Base-by-base conservation (phyloP, 2,797 vertebrate genomes). In the Sebastes trivittatus region DNA sequence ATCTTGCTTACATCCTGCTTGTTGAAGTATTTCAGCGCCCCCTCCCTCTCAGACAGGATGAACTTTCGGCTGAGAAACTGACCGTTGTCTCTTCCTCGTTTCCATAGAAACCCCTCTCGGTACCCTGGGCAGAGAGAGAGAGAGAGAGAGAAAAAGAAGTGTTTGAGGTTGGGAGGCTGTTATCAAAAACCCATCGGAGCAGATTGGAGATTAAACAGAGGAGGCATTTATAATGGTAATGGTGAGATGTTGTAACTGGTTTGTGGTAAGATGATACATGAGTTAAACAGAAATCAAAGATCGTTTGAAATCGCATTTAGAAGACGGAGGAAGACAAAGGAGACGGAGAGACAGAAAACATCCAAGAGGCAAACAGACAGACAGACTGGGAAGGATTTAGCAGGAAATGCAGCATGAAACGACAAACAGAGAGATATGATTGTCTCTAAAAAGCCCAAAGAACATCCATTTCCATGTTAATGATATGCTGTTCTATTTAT, bases 1-100 rank as follows among this genome's bases (percentile, higher is more conserved):
- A 20, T 46, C 20, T 8, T 7, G 64, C 98, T 98, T 91, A 99
- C 98, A 0, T 99, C 98, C 1, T 97, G 97, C 85, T 98, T 98
- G 97, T 99, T 99, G 96, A 98, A 99, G 87, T 99, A 99, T 84
- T 99, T 99, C 71, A 99, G 95, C 0, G 96, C 97, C 1, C 98
- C 98, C 91, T 99, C 98, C 36, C 98, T 94, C 88, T 99, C 98
- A 0, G 98, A 97, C 46, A 99, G 94, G 75, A 99, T 97, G 1
- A 99, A 99, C 93, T 98, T 99, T 84, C 98, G 94, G 94, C 97
- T 99, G 16, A 99, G 78, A 89, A 99, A 99, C 58, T 99, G 98
- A 58, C 98, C 97, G 0, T 99, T 99, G 96, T 99, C 98, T 0
- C 98, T 93, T 66, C 98, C 98, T 25, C 98, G 96, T 95, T 99